Evolutionary conservation across 2,113 vertebrate genomes (phyloP).

Genomic region (Machaerirhynchus nigripectus): DNA sequence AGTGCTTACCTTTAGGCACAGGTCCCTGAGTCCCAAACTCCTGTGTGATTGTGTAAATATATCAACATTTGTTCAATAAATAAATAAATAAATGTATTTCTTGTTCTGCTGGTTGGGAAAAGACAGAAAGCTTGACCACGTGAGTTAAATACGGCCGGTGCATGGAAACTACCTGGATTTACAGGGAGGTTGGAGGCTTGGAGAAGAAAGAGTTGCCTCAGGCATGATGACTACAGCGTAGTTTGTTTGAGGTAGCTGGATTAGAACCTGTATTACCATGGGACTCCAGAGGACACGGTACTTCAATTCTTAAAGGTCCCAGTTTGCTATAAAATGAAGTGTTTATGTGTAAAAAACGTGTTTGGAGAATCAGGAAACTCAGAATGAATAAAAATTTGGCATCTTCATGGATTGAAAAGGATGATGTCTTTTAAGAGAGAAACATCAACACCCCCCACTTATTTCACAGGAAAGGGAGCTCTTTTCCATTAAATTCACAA

Average conservation of each 20-base stretch:
- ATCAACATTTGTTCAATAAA: not conserved
- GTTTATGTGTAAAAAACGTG: not conserved
- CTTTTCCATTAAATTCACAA: not conserved
- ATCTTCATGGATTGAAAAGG: not conserved
- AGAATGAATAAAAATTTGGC: not conserved
- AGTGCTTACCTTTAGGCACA: not conserved
- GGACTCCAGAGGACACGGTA: not conserved
- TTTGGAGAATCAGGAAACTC: not conserved
- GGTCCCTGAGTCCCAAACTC: not conserved
- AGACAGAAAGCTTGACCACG: not conserved
- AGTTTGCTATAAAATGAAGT: not conserved
- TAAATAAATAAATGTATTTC: not conserved
- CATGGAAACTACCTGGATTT: not conserved
- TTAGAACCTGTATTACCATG: not conserved
- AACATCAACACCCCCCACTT: not conserved
- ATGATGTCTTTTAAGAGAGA: not conserved
- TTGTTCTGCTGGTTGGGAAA: not conserved
- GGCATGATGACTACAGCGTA: not conserved
- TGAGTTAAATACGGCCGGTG: not conserved
- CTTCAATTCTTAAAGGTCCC: not conserved
- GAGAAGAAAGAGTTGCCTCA: not conserved
- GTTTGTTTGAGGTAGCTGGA: not conserved
- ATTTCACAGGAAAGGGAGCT: not conserved
- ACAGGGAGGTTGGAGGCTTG: not conserved
- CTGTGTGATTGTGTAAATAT: not conserved